A percentile compares a stretch with the other conserved stretches of the same genome.
phyloP scores from a whole-genome alignment of 1,140 invertebrate genomes.

The Brachionus asplanchnoidis region DNA sequence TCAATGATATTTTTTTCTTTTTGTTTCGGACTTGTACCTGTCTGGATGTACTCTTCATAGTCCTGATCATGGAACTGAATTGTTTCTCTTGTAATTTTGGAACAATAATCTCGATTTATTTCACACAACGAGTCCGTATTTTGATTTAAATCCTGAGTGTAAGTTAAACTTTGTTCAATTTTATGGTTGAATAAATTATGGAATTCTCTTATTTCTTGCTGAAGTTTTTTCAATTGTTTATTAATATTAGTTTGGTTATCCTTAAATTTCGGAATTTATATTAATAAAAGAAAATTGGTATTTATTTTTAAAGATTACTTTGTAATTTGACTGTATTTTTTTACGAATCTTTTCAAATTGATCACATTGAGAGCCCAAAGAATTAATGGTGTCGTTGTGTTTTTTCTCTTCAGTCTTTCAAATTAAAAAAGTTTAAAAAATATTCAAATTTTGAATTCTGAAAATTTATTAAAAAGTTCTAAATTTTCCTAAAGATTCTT shows the following conservation, averaged over 20 bases:
- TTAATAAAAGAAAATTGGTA: neutral
- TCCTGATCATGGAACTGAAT: neutral
- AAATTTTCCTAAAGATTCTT: too few relatives aligned
- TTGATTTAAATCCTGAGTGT: neutral
- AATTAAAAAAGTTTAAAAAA: neutral
- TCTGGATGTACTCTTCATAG: neutral
- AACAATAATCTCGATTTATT: neutral
- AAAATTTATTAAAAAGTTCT: too few relatives aligned
- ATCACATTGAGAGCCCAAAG: neutral
- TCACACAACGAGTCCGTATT: neutral
- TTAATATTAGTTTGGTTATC: neutral
- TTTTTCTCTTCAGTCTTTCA: neutral
- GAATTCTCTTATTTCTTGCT: neutral
- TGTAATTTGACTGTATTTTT: neutral
- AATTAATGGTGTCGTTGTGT: neutral
- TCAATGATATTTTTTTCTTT: neutral
- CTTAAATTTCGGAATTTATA: too few relatives aligned
- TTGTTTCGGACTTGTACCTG: neutral
- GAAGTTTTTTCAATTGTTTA: neutral
- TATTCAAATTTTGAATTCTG: neutral
- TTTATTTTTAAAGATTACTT: neutral
- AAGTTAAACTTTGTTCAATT: neutral
- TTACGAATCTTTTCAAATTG: neutral
- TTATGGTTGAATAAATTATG: neutral
- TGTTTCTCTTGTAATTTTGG: neutral